Evolutionary conservation across 2,113 vertebrate species (phyloP).

Genomic region (Poecilia latipinna): DNA sequence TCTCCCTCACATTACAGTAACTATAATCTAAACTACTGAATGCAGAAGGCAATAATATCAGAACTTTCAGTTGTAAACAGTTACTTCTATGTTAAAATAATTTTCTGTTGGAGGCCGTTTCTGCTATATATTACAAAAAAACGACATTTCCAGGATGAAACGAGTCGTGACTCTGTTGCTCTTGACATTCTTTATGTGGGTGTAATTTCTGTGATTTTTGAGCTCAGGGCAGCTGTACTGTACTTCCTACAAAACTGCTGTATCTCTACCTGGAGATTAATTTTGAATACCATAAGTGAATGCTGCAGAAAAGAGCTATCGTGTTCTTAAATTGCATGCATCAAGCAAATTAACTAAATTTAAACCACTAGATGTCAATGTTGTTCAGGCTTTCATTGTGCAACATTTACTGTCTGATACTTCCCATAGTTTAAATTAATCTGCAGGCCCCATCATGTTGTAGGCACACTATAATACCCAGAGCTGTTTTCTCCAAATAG

Average conservation of each 20-base stretch:
- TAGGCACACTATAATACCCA: conserved; percentile 41
- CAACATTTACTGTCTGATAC: neutral
- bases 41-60: no score
- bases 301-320: neutral
- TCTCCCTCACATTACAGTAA: neutral
- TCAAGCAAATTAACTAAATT: conserved; percentile 9
- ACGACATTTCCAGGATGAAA: neutral
- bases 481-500: conserved; percentile 35
- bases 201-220: neutral
- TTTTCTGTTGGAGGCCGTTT: neutral
- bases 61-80: neutral
- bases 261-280: neutral
- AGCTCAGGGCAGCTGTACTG: neutral
- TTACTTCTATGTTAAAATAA: neutral
- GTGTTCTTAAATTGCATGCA: conserved; percentile 2
- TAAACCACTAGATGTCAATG: conserved; percentile 59
- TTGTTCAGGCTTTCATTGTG: conserved; percentile 48
- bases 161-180: neutral
- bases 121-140: neutral
- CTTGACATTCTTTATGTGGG: neutral
- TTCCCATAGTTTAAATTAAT: conserved; percentile 11
- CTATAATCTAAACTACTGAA: neutral
- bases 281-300: neutral
- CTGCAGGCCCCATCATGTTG: conserved; percentile 14
- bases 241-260: neutral